Base-by-base conservation (phyloP, 2,888 invertebrate genomes). In the Notocelia uddmanniana region DNA sequence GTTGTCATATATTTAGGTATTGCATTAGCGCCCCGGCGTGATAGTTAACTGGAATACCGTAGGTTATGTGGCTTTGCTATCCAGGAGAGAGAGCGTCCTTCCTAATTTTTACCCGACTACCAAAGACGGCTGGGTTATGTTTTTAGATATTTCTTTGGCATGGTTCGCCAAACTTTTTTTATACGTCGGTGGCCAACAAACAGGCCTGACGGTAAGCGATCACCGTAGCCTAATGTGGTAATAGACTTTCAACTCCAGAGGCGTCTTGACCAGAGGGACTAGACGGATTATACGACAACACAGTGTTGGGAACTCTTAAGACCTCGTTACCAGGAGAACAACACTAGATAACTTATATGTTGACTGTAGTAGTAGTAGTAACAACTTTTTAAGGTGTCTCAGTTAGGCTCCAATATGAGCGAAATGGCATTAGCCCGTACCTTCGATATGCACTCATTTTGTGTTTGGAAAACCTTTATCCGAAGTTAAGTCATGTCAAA, bases 1-100 rank as follows among this genome's bases (percentile, higher is more conserved):
- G 79, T 78, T 79, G 81, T 83, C 82, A 82, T 83, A 83, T 83
- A 83, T 84, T 81, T 80, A 81, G 79, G 76, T 81, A 71, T 74
- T 69, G 60, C 66, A 69, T 69, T 69, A 67, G 62, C 68, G 72
- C 62, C 48, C 62, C 34, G 64, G 48, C 63, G 73, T 58, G 54
- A 66, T 73, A 73, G 73, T 66, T 73, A 50, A 19, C 59, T 60
- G 59, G 34, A n/a, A 71, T 59, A 52, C 66, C 50, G 66, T 71
- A 60, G 71, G 71, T 71, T 71, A 67, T 71, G 55, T n/a, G 54
- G 52, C 21, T 31, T 41, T 13, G 41, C 15, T 41, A n/a, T 45
- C n/a, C n/a, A 45, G n/a, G 45, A 15, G 45, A 8, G n/a, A 45
- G 45, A 8, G 45, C n/a, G 45, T 45, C n/a, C 45, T 45, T n/a